phyloP scores from a whole-genome alignment of 2,113 vertebrate species.

The Caranx melampygus region DNA sequence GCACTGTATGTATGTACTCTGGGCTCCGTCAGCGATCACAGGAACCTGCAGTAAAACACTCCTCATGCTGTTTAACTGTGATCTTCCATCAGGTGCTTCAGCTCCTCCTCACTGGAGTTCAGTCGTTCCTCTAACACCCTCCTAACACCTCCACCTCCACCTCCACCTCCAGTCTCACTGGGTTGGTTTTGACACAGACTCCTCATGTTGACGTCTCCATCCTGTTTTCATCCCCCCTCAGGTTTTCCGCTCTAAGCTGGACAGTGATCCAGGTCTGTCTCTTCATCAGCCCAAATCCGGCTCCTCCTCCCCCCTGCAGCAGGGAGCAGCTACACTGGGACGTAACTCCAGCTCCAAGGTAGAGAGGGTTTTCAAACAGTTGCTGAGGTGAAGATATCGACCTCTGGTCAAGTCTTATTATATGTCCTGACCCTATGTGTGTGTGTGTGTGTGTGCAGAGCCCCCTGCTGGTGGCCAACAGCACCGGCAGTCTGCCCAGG shows the following conservation, averaged over 20 bases:
- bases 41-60: neutral
- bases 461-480: conserved; percentile 79
- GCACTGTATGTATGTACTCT: neutral
- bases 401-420: neutral
- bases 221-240: conserved; percentile 51
- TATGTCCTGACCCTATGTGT: too few relatives aligned
- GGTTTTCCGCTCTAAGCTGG: conserved; percentile 92
- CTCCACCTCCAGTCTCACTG: neutral
- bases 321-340: conserved; percentile 87
- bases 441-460: conserved; percentile 81
- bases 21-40: neutral
- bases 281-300: conserved; percentile 77
- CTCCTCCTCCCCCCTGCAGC: conserved; percentile 83
- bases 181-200: neutral
- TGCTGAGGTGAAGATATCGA: neutral
- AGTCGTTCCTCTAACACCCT: neutral
- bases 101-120: neutral
- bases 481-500: conserved; percentile 89
- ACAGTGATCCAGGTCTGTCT: conserved; percentile 79
- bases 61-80: neutral
- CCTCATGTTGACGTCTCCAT: neutral
- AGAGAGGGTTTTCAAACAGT: neutral
- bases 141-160: neutral
- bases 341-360: conserved; percentile 91
- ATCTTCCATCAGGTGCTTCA: conserved; percentile 20